Conservation (phyloP, 2,113 vertebrate species). For the Hemicordylus capensis region DNA sequence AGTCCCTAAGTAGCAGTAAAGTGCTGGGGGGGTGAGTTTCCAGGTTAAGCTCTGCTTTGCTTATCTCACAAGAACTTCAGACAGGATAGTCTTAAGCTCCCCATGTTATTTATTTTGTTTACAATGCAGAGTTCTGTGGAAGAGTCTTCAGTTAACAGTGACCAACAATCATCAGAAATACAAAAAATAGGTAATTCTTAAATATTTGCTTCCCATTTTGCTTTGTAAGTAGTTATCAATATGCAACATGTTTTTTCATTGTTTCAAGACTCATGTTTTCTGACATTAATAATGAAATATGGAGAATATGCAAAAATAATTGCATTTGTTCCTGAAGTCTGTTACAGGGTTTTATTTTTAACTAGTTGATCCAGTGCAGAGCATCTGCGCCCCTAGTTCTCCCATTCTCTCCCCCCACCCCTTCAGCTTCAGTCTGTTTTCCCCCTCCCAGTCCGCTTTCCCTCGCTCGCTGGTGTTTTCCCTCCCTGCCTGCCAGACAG, state of each 20-base stretch:
- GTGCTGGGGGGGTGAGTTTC: not conserved
- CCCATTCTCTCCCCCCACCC: too few relatives aligned
- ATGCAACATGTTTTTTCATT: not conserved
- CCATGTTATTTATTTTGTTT: conserved; percentile 42
- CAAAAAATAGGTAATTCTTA: conserved; percentile 86
- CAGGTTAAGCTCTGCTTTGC: not conserved
- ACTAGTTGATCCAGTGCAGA: too few relatives aligned
- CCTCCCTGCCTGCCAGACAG: too few relatives aligned
- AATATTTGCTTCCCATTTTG: not conserved
- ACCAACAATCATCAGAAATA: conserved; percentile 73
- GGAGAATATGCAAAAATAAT: not conserved
- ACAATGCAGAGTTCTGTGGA: conserved; percentile 75
- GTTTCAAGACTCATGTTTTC: not conserved
- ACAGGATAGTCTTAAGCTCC: not conserved
- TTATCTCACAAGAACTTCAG: not conserved
- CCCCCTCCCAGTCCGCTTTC: too few relatives aligned
- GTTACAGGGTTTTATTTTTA: not conserved
- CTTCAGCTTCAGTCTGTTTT: too few relatives aligned
- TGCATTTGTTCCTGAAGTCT: not conserved
- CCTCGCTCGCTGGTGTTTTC: too few relatives aligned
- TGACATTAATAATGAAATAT: not conserved
- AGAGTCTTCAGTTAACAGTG: conserved; percentile 71
- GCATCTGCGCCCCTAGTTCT: too few relatives aligned
- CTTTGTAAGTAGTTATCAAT: not conserved
- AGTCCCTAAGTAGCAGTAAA: not conserved